Percentiles rank a stretch among this genome's conserved stretches.
Conservation (phyloP, 2,888 invertebrate species). For the Aradus depressus region DNA sequence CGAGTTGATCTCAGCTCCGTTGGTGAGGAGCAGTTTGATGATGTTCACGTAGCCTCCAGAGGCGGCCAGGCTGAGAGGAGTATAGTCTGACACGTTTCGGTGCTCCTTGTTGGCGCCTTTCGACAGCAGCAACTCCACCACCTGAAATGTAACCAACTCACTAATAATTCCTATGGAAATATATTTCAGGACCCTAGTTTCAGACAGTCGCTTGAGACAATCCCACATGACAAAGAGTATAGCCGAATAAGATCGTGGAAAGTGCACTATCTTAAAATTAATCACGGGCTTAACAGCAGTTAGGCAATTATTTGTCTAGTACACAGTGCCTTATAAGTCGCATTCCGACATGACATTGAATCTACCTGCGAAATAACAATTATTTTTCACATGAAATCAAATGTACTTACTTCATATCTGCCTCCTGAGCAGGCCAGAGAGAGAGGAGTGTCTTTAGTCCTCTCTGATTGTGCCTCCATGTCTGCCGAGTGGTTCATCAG, state of each 20-base stretch:
- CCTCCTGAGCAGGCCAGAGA: constrained; percentile 97
- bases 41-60: constrained; percentile 98
- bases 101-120: constrained; percentile 94
- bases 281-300: too few species aligned
- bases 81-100: constrained; percentile 97
- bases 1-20: constrained; percentile 98
- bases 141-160: too few species aligned
- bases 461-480: constrained; percentile 95
- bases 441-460: constrained; percentile 96
- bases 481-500: constrained; percentile 90
- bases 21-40: constrained; percentile 80
- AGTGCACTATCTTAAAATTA: too few species aligned
- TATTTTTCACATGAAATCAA: too few species aligned
- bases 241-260: too few species aligned
- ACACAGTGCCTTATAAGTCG: too few species aligned
- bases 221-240: too few species aligned
- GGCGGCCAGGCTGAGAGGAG: constrained; percentile 95
- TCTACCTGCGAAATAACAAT: background rate
- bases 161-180: too few species aligned
- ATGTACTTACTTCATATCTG: constrained; percentile 61
- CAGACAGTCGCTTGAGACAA: too few species aligned
- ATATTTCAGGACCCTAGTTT: too few species aligned
- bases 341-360: too few species aligned
- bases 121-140: constrained; percentile 80
- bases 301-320: too few species aligned